These are phyloP conservation scores for Euschistus heros DNA, from an alignment of 1,140 invertebrate genomes.

Conservation along the genomic window DNA sequence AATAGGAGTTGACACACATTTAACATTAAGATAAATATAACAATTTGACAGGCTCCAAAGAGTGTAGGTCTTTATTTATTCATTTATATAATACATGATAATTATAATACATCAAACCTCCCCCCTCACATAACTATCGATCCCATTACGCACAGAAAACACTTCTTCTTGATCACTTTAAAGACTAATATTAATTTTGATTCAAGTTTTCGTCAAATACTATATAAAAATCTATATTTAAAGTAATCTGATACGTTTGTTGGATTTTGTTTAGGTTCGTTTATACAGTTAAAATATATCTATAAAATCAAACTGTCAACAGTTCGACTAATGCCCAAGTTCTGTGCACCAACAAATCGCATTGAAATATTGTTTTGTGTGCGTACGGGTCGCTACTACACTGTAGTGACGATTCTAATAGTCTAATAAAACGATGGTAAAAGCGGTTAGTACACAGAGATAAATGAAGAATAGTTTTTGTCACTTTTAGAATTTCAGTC, in stretches of 20 bases:
- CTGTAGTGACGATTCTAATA: conserved; percentile 20
- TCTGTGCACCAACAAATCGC: conserved; percentile 18
- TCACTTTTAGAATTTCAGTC: conserved; percentile 24
- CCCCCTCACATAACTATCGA: conserved; percentile 16
- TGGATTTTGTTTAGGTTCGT: background rate
- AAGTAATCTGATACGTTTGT: background rate
- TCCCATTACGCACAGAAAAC: conserved; percentile 16
- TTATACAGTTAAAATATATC: conserved; percentile 11
- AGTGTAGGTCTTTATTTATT: conserved; percentile 18
- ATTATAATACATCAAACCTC: conserved; percentile 13
- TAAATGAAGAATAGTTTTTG: conserved; percentile 23
- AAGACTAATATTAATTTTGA: conserved; percentile 16
- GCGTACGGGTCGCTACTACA: conserved; percentile 19
- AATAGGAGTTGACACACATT: conserved; percentile 18
- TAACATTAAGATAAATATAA: conserved; percentile 15
- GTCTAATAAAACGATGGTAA: conserved; percentile 26
- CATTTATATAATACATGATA: background rate
- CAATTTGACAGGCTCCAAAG: conserved; percentile 1
- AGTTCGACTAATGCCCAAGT: conserved; percentile 20
- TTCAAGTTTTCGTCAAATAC: conserved; percentile 4
- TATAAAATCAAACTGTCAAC: conserved; percentile 14
- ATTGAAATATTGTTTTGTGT: conserved; percentile 19
- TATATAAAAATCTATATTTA: background rate
- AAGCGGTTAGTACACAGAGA: conserved; percentile 27
- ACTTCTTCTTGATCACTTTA: background rate